Evolutionary conservation across 1,140 invertebrate species (phyloP).

Genomic region (Bradynema listronoti): DNA sequence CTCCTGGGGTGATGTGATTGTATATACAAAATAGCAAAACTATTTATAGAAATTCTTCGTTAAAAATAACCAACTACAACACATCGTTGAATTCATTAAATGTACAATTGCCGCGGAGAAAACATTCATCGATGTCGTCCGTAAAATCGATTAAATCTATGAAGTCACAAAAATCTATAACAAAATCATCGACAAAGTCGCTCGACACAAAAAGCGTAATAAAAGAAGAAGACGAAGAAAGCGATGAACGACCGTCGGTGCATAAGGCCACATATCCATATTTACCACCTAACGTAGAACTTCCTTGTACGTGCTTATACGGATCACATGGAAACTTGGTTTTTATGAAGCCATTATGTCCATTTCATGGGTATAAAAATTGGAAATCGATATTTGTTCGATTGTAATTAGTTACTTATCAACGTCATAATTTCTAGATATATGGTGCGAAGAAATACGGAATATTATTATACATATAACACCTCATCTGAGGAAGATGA

Average conservation of each 20-base stretch:
- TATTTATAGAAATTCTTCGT: too few relatives aligned
- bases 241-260: conserved; percentile 5
- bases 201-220: conserved; percentile 13
- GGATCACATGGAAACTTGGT: conserved; percentile 42
- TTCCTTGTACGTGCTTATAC: conserved; percentile 53
- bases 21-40: too few relatives aligned
- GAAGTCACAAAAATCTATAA: too few relatives aligned
- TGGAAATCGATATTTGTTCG: background rate
- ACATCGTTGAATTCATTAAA: too few relatives aligned
- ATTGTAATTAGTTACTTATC: background rate
- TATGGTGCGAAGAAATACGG: conserved; percentile 39
- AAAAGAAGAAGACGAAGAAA: conserved; percentile 29
- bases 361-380: conserved; percentile 51
- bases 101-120: too few relatives aligned
- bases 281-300: conserved; percentile 50
- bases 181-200: too few relatives aligned
- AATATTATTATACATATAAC: too few relatives aligned
- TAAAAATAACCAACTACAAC: too few relatives aligned
- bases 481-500: conserved; percentile 16
- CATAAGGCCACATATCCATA: conserved; percentile 21
- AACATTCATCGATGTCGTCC: too few relatives aligned
- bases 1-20: too few relatives aligned
- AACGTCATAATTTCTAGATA: conserved; percentile 29
- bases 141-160: too few relatives aligned
- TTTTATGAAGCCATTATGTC: conserved; percentile 55